Base-by-base conservation (phyloP, 2,797 vertebrate species). In the Echiichthys vipera region DNA sequence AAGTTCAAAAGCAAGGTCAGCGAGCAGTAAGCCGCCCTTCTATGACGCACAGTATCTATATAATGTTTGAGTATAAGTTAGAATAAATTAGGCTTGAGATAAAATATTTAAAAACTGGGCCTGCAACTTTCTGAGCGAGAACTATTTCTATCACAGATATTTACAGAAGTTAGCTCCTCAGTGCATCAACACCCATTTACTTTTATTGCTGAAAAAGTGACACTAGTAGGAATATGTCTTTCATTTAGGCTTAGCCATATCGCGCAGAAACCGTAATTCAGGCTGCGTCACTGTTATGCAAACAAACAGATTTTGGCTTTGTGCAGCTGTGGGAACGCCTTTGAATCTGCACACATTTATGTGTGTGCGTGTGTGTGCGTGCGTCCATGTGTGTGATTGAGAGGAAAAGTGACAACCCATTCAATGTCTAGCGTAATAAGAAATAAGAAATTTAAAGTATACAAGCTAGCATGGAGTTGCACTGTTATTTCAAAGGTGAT, bases 1-100 rank as follows among this genome's bases (percentile, higher is more conserved):
- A 99, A 99, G 94, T 99, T 99, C 90, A 97, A 97, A 90, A 94
- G 94, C 91, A 97, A 96, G 91, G 82, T 91, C 0, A 91, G 91
- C 32, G 95, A 96, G 86, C 93, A 96, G 93, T 96, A 92, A 93
- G 75, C 50, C 17, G 0, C 3, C 24, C 17, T 17, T 43, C 49
- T 24, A 12, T 30, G 45, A 62, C 29, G 36, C 34, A 29, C 47
- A 54, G 14, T 51, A 80, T 67, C 70, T 77, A 34, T 81, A 80
- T 70, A 69, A 75, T 86, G 54, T 90, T 74, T 91, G 65, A 77
- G 80, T 70, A 77, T 51, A 65, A 69, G 46, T 78, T 68, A 49
- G 58, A 85, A 55, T 57, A 65, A 57, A 49, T 67, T 76, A 84
- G 55, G 66, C 64, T 73, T 77, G 80, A 74, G 47, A 74, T 65